Conservation (phyloP, 2,113 vertebrate genomes). For the Gambusia holbrooki region DNA sequence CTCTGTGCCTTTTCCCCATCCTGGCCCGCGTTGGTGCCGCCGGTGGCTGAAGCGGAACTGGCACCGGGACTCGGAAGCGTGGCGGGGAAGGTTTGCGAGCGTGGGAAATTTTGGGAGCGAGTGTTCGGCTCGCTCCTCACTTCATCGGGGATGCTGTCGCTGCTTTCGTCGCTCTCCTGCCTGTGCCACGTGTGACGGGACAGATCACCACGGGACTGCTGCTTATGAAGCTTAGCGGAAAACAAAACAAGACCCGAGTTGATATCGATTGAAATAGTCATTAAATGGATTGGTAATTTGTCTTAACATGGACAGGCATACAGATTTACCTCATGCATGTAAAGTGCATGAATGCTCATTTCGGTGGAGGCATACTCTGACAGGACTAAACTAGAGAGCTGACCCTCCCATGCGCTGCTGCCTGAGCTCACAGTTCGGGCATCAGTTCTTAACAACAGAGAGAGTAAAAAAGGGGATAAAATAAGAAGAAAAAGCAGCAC, state of each 20-base stretch:
- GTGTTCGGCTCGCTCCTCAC: slow-evolving; percentile 66
- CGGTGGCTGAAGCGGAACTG: slow-evolving; percentile 57
- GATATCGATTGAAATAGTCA: neutral
- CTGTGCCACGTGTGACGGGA: slow-evolving; percentile 96
- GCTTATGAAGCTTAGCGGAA: slow-evolving; percentile 89
- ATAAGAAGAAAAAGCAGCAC: neutral
- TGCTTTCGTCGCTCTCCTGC: slow-evolving; percentile 94
- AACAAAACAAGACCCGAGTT: neutral
- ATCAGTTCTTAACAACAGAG: slow-evolving; percentile 80
- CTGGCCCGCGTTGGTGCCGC: slow-evolving; percentile 53
- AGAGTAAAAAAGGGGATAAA: slow-evolving; percentile 2
- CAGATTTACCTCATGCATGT: slow-evolving; percentile 92
- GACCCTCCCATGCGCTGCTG: slow-evolving; percentile 96
- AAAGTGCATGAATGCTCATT: slow-evolving; percentile 98
- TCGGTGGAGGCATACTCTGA: slow-evolving; percentile 97
- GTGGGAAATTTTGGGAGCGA: slow-evolving; percentile 80
- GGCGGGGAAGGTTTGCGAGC: slow-evolving; percentile 93
- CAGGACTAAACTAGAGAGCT: slow-evolving; percentile 92
- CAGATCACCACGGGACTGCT: slow-evolving; percentile 88
- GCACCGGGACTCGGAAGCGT: slow-evolving; percentile 69
- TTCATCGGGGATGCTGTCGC: slow-evolving; percentile 90
- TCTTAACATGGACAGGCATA: neutral
- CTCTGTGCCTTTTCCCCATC: slow-evolving; percentile 82
- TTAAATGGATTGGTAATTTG: neutral
- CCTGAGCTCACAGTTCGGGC: slow-evolving; percentile 91